Evolutionary conservation across 2,113 vertebrate species (phyloP).

Genomic region (Syrmaticus mikado): DNA sequence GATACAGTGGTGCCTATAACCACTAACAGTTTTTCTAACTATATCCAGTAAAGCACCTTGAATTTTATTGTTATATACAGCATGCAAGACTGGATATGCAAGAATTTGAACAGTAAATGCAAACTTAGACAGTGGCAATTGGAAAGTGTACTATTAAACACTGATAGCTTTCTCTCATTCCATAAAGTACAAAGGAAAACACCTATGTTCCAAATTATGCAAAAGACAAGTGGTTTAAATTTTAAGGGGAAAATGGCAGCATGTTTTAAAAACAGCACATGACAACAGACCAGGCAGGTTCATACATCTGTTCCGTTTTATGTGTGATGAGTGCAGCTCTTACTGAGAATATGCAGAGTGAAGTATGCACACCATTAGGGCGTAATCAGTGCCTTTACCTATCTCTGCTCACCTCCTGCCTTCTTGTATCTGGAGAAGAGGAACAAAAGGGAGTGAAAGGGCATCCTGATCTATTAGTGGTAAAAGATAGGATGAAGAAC

Average conservation of each 20-base stretch:
- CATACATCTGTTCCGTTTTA: background rate
- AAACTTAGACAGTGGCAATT: background rate
- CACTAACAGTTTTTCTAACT: background rate
- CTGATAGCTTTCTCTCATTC: background rate
- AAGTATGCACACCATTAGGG: background rate
- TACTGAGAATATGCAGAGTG: background rate
- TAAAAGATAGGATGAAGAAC: background rate
- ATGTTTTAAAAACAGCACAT: background rate
- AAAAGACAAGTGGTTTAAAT: background rate
- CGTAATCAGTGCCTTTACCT: background rate
- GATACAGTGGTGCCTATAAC: background rate
- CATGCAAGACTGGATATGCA: background rate
- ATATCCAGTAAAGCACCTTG: background rate
- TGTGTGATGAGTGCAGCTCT: background rate
- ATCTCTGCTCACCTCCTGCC: background rate
- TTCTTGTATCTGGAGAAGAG: background rate
- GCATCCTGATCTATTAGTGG: background rate
- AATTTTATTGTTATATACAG: background rate
- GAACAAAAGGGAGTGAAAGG: background rate
- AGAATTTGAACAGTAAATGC: background rate
- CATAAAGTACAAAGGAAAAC: background rate
- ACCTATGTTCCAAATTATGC: background rate
- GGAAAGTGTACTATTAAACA: background rate
- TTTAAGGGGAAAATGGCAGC: background rate
- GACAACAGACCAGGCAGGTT: background rate